Conservation (phyloP, 1,140 invertebrate genomes). For the Neotoxoptera formosana region DNA sequence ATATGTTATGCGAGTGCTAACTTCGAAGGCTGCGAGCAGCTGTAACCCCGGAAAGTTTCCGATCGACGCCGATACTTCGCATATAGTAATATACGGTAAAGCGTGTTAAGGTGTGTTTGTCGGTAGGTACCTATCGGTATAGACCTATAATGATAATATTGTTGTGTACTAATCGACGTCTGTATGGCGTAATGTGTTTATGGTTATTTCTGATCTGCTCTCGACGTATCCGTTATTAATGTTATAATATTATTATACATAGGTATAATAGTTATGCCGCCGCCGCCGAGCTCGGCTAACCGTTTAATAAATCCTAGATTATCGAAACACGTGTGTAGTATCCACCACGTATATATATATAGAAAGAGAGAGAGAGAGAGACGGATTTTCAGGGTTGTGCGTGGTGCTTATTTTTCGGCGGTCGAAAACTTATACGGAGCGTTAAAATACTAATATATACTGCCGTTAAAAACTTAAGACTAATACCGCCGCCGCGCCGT, state of each 20-base stretch:
- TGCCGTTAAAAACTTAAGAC: too few relatives aligned
- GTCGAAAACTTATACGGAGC: too few relatives aligned
- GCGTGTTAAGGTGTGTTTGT: background rate
- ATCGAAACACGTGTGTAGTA: background rate
- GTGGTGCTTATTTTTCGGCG: background rate
- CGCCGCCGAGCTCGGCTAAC: too few relatives aligned
- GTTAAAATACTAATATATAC: too few relatives aligned
- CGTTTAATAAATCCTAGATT: background rate
- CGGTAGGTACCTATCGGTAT: background rate
- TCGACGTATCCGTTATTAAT: slow-evolving; percentile 34
- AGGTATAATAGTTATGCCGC: too few relatives aligned
- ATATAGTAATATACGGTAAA: background rate
- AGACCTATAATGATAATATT: too few relatives aligned
- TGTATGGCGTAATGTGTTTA: slow-evolving; percentile 5
- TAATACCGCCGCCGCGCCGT: too few relatives aligned
- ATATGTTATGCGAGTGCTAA: background rate
- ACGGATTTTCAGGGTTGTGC: background rate
- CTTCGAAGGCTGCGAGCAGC: background rate
- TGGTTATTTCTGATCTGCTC: background rate
- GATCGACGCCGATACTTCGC: background rate
- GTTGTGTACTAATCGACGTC: background rate
- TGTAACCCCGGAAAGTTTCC: background rate
- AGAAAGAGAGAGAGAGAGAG: too few relatives aligned
- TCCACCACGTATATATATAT: background rate
- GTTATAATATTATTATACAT: background rate